phyloP scores from a whole-genome alignment of 2,888 invertebrate species.

The Caenorhabditis sp. region DNA sequence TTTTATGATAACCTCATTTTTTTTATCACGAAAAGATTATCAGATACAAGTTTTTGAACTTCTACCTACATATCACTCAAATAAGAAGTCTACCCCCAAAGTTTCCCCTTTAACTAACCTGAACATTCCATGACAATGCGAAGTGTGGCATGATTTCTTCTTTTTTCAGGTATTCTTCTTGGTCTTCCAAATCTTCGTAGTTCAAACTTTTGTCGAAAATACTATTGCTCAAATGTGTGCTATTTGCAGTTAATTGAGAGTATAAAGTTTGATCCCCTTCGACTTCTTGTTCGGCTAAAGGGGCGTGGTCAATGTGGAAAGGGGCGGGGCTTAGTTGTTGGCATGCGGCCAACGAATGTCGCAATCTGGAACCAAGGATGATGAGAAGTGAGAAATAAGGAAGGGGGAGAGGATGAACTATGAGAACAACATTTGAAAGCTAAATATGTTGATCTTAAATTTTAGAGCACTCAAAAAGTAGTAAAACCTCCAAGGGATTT shows the following conservation, averaged over 20 bases:
- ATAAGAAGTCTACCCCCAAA: no score
- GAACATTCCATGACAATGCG: not conserved
- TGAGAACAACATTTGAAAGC: no score
- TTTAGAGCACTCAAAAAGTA: no score
- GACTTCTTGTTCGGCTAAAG: not conserved
- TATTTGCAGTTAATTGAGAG: not conserved
- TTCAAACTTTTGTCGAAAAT: not conserved
- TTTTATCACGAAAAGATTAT: no score
- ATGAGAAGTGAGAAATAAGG: not conserved
- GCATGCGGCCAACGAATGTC: not conserved
- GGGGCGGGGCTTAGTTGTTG: not conserved
- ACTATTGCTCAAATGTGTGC: not conserved
- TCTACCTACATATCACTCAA: no score
- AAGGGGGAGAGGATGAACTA: no score
- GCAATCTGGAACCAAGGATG: not conserved
- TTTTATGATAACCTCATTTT: no score
- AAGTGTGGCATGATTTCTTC: not conserved
- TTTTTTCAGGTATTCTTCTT: not conserved
- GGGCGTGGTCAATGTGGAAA: not conserved
- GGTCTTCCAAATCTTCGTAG: not conserved
- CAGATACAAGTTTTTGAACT: not conserved
- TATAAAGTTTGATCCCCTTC: not conserved
- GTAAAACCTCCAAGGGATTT: no score
- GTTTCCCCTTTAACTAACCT: not conserved
- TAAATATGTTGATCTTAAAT: no score